Conservation (phyloP, 53 echinoderm and acorn worm genomes). For the Astropecten irregularis region DNA sequence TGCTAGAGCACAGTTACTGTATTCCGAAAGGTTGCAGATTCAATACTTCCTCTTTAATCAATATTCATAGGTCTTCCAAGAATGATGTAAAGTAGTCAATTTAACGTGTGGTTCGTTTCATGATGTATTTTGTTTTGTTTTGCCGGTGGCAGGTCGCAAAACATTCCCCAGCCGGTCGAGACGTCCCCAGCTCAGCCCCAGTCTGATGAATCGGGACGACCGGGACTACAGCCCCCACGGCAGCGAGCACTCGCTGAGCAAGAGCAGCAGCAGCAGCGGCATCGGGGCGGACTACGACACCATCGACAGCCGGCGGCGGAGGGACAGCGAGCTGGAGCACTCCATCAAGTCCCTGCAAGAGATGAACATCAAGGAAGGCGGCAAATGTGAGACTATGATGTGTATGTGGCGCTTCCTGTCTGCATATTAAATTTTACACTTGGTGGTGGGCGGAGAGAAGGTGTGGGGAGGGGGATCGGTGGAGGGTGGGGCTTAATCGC, state of each 20-base stretch:
- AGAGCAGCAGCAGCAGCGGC: slow-evolving; percentile 90
- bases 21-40: no score
- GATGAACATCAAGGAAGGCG: slow-evolving; percentile 64
- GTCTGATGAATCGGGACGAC: slow-evolving; percentile 54
- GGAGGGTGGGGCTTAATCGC: no score
- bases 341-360: slow-evolving; percentile 65
- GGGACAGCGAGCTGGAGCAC: slow-evolving; percentile 75
- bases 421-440: no score
- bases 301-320: slow-evolving; percentile 61
- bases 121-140: no score
- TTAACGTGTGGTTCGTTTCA: no score
- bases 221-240: slow-evolving; percentile 65
- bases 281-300: slow-evolving; percentile 75
- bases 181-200: slow-evolving; percentile 70
- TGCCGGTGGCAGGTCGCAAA: slow-evolving; percentile 93
- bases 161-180: slow-evolving; percentile 90
- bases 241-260: slow-evolving; percentile 80
- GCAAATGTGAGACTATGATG: slow-evolving; percentile 74
- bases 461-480: no score
- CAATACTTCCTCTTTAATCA: no score
- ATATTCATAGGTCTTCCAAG: no score
- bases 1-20: no score
- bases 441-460: no score
- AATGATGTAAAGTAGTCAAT: no score
- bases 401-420: slow-evolving; percentile 20